Evolutionary conservation across 30 jellyfish, hydroid and myxozoan genomes (phyloP), one percentile per base, ranked within the genome.

Genomic region (Cassiopea andromeda): DNA sequence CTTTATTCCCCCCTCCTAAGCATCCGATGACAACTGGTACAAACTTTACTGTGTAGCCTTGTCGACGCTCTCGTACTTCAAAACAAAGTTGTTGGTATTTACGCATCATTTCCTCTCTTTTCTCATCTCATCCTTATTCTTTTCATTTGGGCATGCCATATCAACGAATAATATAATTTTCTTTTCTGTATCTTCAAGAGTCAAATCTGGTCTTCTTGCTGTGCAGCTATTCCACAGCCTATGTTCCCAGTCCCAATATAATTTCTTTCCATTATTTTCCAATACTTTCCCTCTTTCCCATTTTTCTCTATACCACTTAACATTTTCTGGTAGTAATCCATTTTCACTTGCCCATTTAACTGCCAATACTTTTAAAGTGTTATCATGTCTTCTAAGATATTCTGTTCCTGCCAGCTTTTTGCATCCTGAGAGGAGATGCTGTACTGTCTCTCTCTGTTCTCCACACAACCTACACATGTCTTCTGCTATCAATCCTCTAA

Each of bases 381-480:
- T 50, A 50, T 50, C 64, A 50, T 50, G 64, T 9, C 64, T 50
- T 50, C 9, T 50, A 50, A 50, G 5, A 50, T 50, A 50, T 9
- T 50, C 64, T 9, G 9, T 50, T 50, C 64, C 5, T 50, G 64
- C 64, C 64, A 50, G 64, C 9, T 5, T 50, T 50, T 50, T 50
- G 8, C 64, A 50, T 50, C 9, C 9, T 50, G 64, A 50, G 64
- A 50, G 64, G 64, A 50, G 9, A 9, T 50, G 64, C 9, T 50
- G 64, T 9, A 46, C 84, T 72, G 10, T 44, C 8, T 7, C 49
- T 19, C 81, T 77, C n/a, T n/a, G n/a, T n/a, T n/a, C n/a, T n/a
- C n/a, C n/a, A n/a, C n/a, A n/a, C n/a, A n/a, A n/a, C n/a, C n/a
- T 85, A 59, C 81, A 79, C 45, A 16, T 79, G 13, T 79, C 88